These are phyloP conservation scores for Sminthurinus aureus DNA, from an alignment of 2,888 invertebrate species.

Conservation along the genomic window DNA sequence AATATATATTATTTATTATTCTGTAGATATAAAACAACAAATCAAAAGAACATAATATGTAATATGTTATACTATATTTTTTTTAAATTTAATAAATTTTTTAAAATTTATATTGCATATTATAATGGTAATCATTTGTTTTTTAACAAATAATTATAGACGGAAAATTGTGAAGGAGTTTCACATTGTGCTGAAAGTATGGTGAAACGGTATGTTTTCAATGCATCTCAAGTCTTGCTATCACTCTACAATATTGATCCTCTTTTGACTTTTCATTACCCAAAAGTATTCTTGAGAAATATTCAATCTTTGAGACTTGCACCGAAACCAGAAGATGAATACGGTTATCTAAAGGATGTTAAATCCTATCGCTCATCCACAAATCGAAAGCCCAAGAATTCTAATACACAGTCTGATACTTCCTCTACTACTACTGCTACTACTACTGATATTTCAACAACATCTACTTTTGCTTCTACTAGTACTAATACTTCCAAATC, in stretches of 20 bases:
- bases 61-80: too few relatives aligned
- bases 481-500: not conserved
- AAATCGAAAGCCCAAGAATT: not conserved
- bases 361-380: not conserved
- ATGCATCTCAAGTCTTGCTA: conserved; percentile 16
- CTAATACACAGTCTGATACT: not conserved
- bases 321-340: not conserved
- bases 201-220: conserved; percentile 28
- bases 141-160: not conserved
- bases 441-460: not conserved
- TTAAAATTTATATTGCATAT: not conserved
- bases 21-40: not conserved
- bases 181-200: conserved; percentile 26
- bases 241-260: not conserved
- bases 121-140: not conserved
- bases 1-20: too few relatives aligned
- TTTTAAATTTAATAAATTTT: too few relatives aligned
- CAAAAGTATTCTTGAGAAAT: not conserved
- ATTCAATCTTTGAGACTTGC: too few relatives aligned
- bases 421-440: not conserved
- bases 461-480: not conserved
- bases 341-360: not conserved
- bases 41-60: not conserved
- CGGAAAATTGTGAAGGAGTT: conserved; percentile 16
- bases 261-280: not conserved